Evolutionary conservation across 1,140 invertebrate species (phyloP), one percentile per base, ranked within the genome.

Genomic region (Matsumurasca onukii): DNA sequence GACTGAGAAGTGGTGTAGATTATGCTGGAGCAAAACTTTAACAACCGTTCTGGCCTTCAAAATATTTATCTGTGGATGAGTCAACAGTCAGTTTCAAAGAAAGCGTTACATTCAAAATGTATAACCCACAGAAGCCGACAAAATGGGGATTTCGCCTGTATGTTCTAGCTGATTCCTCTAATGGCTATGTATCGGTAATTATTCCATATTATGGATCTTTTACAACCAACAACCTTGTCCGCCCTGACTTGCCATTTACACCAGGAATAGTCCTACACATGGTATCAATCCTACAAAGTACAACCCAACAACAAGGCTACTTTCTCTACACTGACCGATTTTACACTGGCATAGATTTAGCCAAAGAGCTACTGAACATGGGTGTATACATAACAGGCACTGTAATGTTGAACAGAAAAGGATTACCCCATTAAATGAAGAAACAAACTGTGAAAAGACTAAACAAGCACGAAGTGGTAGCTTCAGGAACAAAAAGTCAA

Each of bases 61-160:
- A 52, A 22, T 52, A 17, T 22, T 5, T 52, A 15, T 5, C 49
- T 52, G 49, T 20, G 12, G 49, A 52, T 52, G 49, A 52, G 20
- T 52, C 49, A 52, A 52, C 49, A 17, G 49, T 52, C 9, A 52
- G 20, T 52, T 52, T 52, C 49, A 52, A 52, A 52, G 49, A 22
- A 22, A 5, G 49, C 3, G 49, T 52, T 5, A 52, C 5, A 22
- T 52, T 52, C 20, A 52, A 52, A 52, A 52, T 52, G 49, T 52
- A 52, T 22, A 52, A 52, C 20, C 49, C 49, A 5, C 12, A 52
- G 22, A 52, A 52, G 20, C 49, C 49, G 12, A 52, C 49, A 15
- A 52, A 52, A 22, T 52, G 49, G 49, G 20, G 49, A 52, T 22
- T 52, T 3, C 49, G 49, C 20, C 49, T 52, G 12, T 52, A 52